A percentile compares a stretch with the other conserved stretches of the same genome.
These are phyloP conservation scores for Acleris laterana DNA, from an alignment of 2,888 invertebrate genomes.

Conservation along the genomic window DNA sequence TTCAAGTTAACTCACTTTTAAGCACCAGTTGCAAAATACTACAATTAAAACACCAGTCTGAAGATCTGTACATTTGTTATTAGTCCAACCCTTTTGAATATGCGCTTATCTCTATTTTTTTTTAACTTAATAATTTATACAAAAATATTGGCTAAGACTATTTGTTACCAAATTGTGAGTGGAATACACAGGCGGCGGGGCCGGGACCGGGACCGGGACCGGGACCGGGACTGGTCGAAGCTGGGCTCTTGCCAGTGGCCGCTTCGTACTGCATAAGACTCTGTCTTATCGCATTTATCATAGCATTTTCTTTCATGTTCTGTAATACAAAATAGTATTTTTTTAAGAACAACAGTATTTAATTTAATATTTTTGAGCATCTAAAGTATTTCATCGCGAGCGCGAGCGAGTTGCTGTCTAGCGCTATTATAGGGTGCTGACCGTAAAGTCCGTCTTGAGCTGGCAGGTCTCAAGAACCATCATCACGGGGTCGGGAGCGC, in stretches of 20 bases:
- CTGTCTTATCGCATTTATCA: constrained; percentile 95
- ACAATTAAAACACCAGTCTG: too few species aligned
- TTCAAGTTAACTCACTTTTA: too few species aligned
- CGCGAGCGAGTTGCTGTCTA: background rate
- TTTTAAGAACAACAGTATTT: too few species aligned
- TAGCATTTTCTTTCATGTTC: constrained; percentile 86
- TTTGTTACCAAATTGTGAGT: constrained; percentile 78
- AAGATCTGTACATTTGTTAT: too few species aligned
- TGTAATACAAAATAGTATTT: constrained; percentile 48
- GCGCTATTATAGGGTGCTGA: constrained; percentile 39
- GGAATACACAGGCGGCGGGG: constrained; percentile 86
- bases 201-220: constrained; percentile 79
- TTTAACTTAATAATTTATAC: too few species aligned
- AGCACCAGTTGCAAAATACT: too few species aligned
- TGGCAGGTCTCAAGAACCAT: constrained; percentile 51
- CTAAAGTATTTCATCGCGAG: too few species aligned
- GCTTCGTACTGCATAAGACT: constrained; percentile 94
- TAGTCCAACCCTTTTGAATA: too few species aligned
- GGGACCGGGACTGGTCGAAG: constrained; percentile 70
- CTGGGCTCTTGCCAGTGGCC: constrained; percentile 85
- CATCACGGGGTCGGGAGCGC: constrained; percentile 59
- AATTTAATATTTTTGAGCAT: too few species aligned
- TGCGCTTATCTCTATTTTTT: too few species aligned
- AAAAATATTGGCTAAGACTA: too few species aligned
- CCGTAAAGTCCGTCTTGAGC: constrained; percentile 48